A percentile compares a stretch with the other conserved stretches of the same genome.
phyloP scores from a whole-genome alignment of 1,140 invertebrate genomes.

The Achroia grisella region DNA sequence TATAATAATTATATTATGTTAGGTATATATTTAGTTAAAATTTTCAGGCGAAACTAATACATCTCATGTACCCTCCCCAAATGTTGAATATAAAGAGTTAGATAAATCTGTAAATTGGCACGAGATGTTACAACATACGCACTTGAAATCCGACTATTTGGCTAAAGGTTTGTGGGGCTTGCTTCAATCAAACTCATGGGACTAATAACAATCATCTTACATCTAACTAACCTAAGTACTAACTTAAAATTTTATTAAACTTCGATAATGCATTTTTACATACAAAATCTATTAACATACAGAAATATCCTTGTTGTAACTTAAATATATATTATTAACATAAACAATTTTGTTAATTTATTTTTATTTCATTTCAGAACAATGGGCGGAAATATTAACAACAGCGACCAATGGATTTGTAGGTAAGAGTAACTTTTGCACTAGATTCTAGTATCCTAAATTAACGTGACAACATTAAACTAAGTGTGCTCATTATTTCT shows the following conservation, averaged over 20 bases:
- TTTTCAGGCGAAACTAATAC: conserved; percentile 59
- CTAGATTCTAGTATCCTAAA: no score
- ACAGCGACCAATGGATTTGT: conserved; percentile 42
- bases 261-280: no score
- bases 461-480: no score
- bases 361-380: conserved; percentile 34
- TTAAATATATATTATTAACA: no score
- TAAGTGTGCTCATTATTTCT: no score
- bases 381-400: conserved; percentile 49
- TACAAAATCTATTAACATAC: no score
- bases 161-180: conserved; percentile 65
- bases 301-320: no score
- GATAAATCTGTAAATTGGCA: conserved; percentile 68
- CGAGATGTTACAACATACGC: conserved; percentile 51
- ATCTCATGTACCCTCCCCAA: conserved; percentile 49
- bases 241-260: neutral
- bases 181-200: conserved; percentile 20
- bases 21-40: conserved; percentile 33
- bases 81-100: conserved; percentile 62
- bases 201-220: no score
- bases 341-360: no score
- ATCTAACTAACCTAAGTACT: neutral
- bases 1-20: neutral
- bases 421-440: conserved; percentile 31
- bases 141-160: conserved; percentile 36